Evolutionary conservation across 1,140 invertebrate genomes (phyloP).

Genomic region (Heliothis virescens): DNA sequence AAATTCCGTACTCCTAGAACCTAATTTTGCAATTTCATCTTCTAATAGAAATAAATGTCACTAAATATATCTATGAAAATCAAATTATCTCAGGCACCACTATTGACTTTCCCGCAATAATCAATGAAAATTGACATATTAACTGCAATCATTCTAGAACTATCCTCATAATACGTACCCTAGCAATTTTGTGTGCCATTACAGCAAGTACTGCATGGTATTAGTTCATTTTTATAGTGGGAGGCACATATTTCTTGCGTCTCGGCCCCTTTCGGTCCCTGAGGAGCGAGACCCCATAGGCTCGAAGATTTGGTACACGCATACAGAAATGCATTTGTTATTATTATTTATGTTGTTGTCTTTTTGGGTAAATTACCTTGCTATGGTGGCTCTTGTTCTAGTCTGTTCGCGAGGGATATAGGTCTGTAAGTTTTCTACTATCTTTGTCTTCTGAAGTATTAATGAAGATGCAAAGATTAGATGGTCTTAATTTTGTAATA

Average conservation of each 20-base stretch:
- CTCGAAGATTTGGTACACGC: slow-evolving; percentile 76
- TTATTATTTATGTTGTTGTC: slow-evolving; percentile 77
- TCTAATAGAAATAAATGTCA: too few species aligned
- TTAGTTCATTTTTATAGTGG: slow-evolving; percentile 78
- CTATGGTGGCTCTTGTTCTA: background rate
- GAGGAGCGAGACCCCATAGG: slow-evolving; percentile 64
- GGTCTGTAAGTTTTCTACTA: too few species aligned
- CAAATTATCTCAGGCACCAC: too few species aligned
- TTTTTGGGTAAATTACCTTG: background rate
- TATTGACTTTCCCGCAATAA: too few species aligned
- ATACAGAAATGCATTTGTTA: slow-evolving; percentile 79
- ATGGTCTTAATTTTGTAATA: too few species aligned
- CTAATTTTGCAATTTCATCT: too few species aligned
- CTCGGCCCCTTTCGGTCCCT: slow-evolving; percentile 64
- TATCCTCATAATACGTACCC: background rate
- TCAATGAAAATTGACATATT: too few species aligned
- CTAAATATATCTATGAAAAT: too few species aligned
- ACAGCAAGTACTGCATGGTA: slow-evolving; percentile 79
- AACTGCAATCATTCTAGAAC: background rate
- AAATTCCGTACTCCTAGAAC: too few species aligned
- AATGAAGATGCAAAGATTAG: too few species aligned
- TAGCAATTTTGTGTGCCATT: slow-evolving; percentile 47
- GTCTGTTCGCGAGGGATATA: background rate
- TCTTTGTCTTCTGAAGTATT: too few species aligned
- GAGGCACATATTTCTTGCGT: slow-evolving; percentile 73